A percentile compares a stretch with the other conserved stretches of the same genome.
phyloP scores from a whole-genome alignment of 2,113 vertebrate species.

The Scopus umbretta region DNA sequence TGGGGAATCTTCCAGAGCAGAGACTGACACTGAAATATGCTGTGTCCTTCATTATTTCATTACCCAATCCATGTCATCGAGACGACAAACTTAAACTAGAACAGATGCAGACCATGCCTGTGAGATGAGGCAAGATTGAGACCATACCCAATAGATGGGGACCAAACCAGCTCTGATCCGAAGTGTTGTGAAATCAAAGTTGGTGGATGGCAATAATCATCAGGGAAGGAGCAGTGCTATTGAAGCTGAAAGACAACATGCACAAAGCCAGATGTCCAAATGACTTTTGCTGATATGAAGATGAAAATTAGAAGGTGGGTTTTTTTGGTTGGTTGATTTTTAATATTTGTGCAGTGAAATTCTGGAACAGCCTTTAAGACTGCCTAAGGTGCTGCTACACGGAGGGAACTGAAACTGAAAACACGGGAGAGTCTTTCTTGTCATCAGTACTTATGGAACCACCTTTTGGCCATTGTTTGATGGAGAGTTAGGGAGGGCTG shows the following conservation, averaged over 20 bases:
- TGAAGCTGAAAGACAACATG: background rate
- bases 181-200: background rate
- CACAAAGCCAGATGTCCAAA: background rate
- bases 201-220: background rate
- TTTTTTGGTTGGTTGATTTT: background rate
- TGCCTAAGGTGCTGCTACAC: background rate
- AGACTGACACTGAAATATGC: background rate
- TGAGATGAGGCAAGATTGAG: background rate
- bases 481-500: background rate
- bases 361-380: background rate
- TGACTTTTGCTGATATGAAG: background rate
- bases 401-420: background rate
- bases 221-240: background rate
- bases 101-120: background rate
- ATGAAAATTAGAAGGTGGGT: background rate
- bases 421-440: background rate
- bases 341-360: background rate
- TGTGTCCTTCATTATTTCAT: background rate
- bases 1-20: background rate
- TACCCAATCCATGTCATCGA: fast-evolving
- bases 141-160: background rate
- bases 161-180: background rate
- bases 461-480: background rate
- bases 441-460: background rate
- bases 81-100: background rate